Evolutionary conservation across 2,888 invertebrate species (phyloP).

Genomic region (Apocheima hispidaria): DNA sequence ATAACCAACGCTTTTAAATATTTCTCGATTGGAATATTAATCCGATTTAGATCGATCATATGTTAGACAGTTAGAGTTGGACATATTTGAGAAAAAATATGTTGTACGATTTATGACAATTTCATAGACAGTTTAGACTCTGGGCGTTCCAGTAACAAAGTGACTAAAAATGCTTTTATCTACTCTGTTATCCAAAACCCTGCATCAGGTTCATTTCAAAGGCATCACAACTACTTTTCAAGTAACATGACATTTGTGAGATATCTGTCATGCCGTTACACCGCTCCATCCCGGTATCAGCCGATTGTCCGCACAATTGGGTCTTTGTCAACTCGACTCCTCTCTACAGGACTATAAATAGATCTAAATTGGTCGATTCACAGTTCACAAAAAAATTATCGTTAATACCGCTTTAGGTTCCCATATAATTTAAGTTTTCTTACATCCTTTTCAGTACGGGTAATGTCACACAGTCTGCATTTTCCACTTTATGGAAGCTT

Average conservation of each 20-base stretch:
- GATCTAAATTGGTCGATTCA: slow-evolving; percentile 68
- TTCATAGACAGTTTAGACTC: background rate
- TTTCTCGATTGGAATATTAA: slow-evolving; percentile 5
- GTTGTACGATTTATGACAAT: slow-evolving; percentile 13
- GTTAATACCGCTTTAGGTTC: slow-evolving; percentile 47
- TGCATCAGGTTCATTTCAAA: background rate
- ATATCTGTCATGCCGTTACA: slow-evolving; percentile 23
- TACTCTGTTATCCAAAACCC: background rate
- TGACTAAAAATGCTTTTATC: too few species aligned
- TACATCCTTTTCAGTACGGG: background rate
- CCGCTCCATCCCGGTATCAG: slow-evolving; percentile 29
- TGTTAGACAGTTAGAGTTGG: background rate
- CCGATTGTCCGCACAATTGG: slow-evolving; percentile 67
- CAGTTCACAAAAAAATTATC: slow-evolving; percentile 56
- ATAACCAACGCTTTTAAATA: background rate
- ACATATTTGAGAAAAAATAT: background rate
- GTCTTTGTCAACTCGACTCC: slow-evolving; percentile 63
- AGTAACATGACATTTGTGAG: background rate
- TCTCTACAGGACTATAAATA: slow-evolving; percentile 70
- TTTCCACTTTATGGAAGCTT: slow-evolving; percentile 19
- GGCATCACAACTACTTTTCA: slow-evolving; percentile 1
- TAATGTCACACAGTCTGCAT: slow-evolving; percentile 2
- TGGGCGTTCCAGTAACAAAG: background rate
- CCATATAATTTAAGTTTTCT: slow-evolving; percentile 9
- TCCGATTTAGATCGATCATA: slow-evolving; percentile 9